phyloP scores from a whole-genome alignment of 2,113 vertebrate genomes.

The Macrotus californicus region DNA sequence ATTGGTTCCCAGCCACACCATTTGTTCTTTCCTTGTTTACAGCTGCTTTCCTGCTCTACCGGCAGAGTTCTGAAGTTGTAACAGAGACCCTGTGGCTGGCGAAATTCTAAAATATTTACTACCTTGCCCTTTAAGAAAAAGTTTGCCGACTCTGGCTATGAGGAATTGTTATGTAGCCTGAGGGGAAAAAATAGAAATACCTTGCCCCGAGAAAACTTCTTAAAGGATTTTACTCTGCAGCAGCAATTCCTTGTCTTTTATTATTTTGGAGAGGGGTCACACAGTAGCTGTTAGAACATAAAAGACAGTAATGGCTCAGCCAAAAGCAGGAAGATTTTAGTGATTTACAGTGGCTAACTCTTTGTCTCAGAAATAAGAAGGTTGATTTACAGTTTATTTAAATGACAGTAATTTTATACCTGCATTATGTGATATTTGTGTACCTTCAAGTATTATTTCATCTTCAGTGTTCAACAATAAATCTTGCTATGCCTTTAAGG shows the following conservation, averaged over 20 bases:
- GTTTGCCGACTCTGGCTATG: not conserved
- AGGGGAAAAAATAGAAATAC: not conserved
- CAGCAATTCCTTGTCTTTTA: not conserved
- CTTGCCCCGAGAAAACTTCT: not conserved
- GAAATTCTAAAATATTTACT: constrained; percentile 19
- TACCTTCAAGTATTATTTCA: constrained; percentile 40
- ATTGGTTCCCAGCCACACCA: not conserved
- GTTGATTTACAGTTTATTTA: constrained; percentile 37
- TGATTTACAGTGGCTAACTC: not conserved
- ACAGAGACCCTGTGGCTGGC: not conserved
- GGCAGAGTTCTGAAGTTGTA: not conserved
- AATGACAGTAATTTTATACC: constrained; percentile 40
- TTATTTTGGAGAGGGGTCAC: not conserved
- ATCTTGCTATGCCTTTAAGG: constrained; percentile 9
- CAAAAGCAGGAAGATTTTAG: not conserved
- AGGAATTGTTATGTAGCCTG: not conserved
- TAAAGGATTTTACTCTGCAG: not conserved
- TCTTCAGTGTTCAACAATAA: constrained; percentile 44
- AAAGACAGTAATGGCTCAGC: not conserved
- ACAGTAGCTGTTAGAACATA: not conserved
- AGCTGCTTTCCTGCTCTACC: not conserved
- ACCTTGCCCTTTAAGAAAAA: not conserved
- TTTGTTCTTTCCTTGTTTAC: not conserved
- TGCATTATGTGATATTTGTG: constrained; percentile 1
- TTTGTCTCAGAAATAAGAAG: not conserved